Base-by-base conservation (phyloP, 2,113 vertebrate species). In the Eulemur rufifrons region DNA sequence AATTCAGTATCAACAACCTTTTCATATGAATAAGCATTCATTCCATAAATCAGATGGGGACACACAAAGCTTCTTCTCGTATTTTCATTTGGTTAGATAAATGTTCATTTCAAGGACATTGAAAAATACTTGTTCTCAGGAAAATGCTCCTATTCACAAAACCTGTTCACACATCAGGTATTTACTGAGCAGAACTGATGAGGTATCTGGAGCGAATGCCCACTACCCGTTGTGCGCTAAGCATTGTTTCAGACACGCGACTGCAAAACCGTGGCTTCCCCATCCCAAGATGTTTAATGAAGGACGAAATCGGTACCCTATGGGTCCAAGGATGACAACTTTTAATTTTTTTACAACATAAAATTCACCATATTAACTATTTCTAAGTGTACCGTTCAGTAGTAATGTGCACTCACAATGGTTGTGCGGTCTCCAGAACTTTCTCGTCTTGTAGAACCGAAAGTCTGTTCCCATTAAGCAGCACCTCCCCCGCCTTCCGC, bases 181-280 rank as follows among this genome's bases (percentile, higher is more conserved):
- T 71, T 32, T 47, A 32, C 1, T 25, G 37, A 71, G 32, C 21
- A 25, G 6, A 23, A 54, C 21, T 2, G 5, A 1, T 6, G 29
- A 42, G 9, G 14, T 25, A 7, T n/a, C 37, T 52, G 50, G 86
- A 56, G 47, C 71, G 76, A 34, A 47, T 56, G 17, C 45, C 74
- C 14, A 6, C 25, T 6, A 23, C 20, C 0, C 1, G 14, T 6
- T 12, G 1, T 8, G 13, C 0, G 1, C 37, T 0, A 14, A 42
- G n/a, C 27, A 10, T 45, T 0, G 0, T 17, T 8, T 45, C 42
- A 8, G 29, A 20, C 18, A 13, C 20, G 17, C 25, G 5, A 1
- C 12, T 13, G 0, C 18, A 34, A 3, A 15, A 23, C 21, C 4
- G 3, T 2, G 52, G 5, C 37, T 29, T 6, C 54, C 18, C 12